Base-by-base conservation (phyloP, 1,140 invertebrate genomes). In the Megalopta genalis region DNA sequence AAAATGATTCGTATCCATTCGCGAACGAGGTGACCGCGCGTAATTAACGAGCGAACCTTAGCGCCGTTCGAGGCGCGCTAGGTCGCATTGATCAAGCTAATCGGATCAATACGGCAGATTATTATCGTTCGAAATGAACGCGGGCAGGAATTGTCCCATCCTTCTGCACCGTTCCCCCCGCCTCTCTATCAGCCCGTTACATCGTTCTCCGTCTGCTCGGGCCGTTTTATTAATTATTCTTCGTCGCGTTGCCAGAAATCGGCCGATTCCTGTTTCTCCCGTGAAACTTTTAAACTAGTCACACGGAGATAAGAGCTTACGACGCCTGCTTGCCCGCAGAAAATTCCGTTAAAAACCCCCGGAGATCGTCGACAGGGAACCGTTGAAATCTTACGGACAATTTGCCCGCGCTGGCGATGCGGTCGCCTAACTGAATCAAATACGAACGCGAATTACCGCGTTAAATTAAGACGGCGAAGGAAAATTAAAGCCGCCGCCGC, bases 1-100 rank as follows among this genome's bases (percentile, higher is more conserved):
- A 57, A 52, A 57, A 85, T 86, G 80, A 87, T 87, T 86, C 75
- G 67, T 62, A 62, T 75, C 69, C 42, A 23, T 39, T 23, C 10
- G 65, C 57, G 69, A 60, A 69, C 23, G 65, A 83, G 60, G 78
- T 83, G 80, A 75, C 46, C 66, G 69, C 62, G 65, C 65, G 67
- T 89, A 87, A 89, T 88, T 83, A 88, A 87, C 86, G 82, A 79
- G 49, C 65, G 67, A 52, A 76, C 70, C 69, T 83, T 78, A 68
- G 73, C 59, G 76, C 65, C 54, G 60, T 49, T 72, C 62, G 52
- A 65, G 68, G 54, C 71, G n/a, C n/a, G 32, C 54, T 32, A 49
- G 62, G 59, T 64, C 46, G 23, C 60, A 71, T 57, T 65, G 77
- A 83, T 83, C 62, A 52, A 14, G 42, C 78, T 80, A 80, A 80